Evolutionary conservation across 2,113 vertebrate genomes (phyloP).

Genomic region (Crotophaga sulcirostris): DNA sequence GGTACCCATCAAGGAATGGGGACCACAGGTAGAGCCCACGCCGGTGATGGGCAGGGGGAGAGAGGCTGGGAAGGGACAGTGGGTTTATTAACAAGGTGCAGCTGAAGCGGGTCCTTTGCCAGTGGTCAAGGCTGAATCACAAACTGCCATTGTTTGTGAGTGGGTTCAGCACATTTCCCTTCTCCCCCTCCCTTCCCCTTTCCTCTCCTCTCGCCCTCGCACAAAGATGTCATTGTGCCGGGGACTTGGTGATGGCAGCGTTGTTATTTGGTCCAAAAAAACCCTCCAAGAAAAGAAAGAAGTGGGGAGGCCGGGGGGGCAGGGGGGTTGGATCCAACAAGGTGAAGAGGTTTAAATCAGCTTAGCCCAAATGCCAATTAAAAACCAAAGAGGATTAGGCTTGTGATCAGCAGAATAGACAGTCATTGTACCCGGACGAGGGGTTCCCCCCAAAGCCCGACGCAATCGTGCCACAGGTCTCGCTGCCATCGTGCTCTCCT

Average conservation of each 20-base stretch:
- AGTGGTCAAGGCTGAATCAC: constrained; percentile 62
- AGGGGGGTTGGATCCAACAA: constrained; percentile 40
- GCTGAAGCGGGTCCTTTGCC: constrained; percentile 53
- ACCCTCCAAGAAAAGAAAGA: constrained; percentile 19
- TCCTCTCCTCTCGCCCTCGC: constrained; percentile 41
- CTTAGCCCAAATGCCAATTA: constrained; percentile 88
- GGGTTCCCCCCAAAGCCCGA: background rate
- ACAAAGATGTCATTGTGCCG: constrained; percentile 73
- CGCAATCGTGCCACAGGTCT: background rate
- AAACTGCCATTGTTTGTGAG: constrained; percentile 63
- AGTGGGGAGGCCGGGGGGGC: background rate
- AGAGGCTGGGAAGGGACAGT: constrained; percentile 38
- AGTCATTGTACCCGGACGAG: constrained; percentile 52
- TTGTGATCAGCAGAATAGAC: constrained; percentile 68
- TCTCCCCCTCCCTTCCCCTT: constrained; percentile 26
- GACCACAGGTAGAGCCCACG: background rate
- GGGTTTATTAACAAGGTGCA: constrained; percentile 17
- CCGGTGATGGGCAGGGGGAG: background rate
- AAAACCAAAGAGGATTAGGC: constrained; percentile 72
- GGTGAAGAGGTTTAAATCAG: constrained; percentile 84
- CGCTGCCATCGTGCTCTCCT: background rate
- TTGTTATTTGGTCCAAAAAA: constrained; percentile 45
- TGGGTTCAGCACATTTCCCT: constrained; percentile 44
- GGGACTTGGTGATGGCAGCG: constrained; percentile 27
- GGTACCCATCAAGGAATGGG: background rate